A percentile compares a stretch with the other conserved stretches of the same genome.
phyloP scores from a whole-genome alignment of 2,797 vertebrate species.

The Crypturellus tataupa region DNA sequence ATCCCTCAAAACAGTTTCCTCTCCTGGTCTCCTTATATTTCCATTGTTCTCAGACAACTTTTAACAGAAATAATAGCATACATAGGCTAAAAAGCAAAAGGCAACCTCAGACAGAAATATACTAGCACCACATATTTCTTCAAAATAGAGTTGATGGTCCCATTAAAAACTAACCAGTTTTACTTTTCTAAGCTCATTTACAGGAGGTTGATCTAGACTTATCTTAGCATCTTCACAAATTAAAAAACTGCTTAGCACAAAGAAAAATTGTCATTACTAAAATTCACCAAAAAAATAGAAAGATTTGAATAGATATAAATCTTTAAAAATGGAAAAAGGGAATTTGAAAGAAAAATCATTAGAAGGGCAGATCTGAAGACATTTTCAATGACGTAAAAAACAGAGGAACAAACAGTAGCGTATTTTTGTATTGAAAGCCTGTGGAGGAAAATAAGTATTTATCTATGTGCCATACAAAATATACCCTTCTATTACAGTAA shows the following conservation, averaged over 20 bases:
- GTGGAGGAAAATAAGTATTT: not conserved
- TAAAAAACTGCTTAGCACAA: not conserved
- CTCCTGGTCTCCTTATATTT: not conserved
- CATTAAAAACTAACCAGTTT: not conserved
- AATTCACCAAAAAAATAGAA: not conserved
- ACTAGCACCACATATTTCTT: not conserved
- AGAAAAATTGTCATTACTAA: not conserved
- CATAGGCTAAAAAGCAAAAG: too few relatives aligned
- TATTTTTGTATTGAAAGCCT: not conserved
- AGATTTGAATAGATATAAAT: not conserved
- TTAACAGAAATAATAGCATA: not conserved
- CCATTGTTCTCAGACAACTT: not conserved
- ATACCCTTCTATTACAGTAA: not conserved
- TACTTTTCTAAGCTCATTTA: not conserved
- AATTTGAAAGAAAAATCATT: not conserved
- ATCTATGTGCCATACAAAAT: not conserved
- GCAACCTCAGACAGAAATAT: not conserved
- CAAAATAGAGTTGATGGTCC: not conserved
- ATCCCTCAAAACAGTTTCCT: not conserved
- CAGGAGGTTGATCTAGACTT: not conserved
- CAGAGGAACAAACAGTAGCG: not conserved
- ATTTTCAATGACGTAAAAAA: not conserved
- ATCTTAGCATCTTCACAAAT: not conserved
- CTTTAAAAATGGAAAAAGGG: not conserved
- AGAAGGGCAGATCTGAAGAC: not conserved